Percentiles rank a stretch among this genome's conserved stretches.
Evolutionary conservation across 2,113 vertebrate species (phyloP).

Genomic region (Myotis davidii): DNA sequence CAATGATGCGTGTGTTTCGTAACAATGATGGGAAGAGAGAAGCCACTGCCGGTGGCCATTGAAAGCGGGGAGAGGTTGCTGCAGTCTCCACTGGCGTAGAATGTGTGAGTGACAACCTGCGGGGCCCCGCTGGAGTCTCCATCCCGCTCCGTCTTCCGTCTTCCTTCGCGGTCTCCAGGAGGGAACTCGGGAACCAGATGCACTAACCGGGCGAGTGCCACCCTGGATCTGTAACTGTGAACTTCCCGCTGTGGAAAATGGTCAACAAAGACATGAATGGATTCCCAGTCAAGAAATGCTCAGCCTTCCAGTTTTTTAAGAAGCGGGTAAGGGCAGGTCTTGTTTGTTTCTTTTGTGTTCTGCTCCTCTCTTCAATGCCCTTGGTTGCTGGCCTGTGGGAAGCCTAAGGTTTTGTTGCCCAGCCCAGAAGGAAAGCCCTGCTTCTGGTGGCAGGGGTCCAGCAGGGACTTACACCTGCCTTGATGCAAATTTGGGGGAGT

Average conservation of each 20-base stretch:
- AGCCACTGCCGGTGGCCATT: slow-evolving; percentile 66
- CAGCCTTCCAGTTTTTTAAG: slow-evolving; percentile 98
- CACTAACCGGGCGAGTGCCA: slow-evolving; percentile 78
- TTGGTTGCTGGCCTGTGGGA: background rate
- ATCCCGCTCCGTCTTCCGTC: slow-evolving; percentile 63
- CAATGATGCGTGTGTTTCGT: slow-evolving; percentile 52
- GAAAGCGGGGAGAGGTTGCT: slow-evolving; percentile 77
- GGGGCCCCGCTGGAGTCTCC: slow-evolving; percentile 65
- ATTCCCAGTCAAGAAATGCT: slow-evolving; percentile 99
- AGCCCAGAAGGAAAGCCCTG: background rate
- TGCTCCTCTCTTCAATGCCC: slow-evolving; percentile 28
- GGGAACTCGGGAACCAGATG: slow-evolving; percentile 74
- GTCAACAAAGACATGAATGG: slow-evolving; percentile 97
- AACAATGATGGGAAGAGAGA: slow-evolving; percentile 70
- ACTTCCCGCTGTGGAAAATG: slow-evolving; percentile 89
- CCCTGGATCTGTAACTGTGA: slow-evolving; percentile 83
- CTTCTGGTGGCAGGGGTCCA: background rate
- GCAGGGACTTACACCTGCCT: background rate
- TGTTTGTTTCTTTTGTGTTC: slow-evolving; percentile 65
- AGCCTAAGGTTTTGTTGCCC: background rate
- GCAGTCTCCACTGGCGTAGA: slow-evolving; percentile 84
- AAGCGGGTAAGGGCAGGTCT: slow-evolving; percentile 93
- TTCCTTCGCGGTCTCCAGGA: slow-evolving; percentile 70
- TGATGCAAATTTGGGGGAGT: background rate
- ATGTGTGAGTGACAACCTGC: slow-evolving; percentile 80